phyloP scores from a whole-genome alignment of 2,113 vertebrate species.

The Sceloporus undulatus region DNA sequence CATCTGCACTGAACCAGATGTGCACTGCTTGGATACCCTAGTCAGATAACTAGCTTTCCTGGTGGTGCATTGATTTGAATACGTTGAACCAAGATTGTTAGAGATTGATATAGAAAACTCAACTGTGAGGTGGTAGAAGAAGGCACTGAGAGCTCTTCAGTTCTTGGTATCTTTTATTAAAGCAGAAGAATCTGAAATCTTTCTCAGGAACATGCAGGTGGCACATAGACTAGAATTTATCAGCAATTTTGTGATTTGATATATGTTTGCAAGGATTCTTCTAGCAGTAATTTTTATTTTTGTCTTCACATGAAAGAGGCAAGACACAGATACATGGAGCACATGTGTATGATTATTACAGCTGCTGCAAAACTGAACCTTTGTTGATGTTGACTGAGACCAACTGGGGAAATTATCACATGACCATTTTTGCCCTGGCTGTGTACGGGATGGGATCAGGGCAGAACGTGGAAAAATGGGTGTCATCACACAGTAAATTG shows the following conservation, averaged over 20 bases:
- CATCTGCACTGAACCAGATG: slow-evolving; percentile 6
- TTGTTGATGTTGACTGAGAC: not conserved
- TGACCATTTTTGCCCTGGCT: too few relatives aligned
- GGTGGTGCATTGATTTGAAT: not conserved
- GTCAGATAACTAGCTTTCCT: not conserved
- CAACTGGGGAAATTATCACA: not conserved
- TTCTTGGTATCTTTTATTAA: not conserved
- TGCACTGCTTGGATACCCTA: not conserved
- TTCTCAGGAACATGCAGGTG: accelerated
- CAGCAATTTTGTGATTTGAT: not conserved
- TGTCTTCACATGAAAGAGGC: not conserved
- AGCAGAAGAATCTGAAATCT: not conserved
- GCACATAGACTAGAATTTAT: not conserved
- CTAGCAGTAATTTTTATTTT: not conserved
- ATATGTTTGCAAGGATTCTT: not conserved
- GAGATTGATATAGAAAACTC: not conserved
- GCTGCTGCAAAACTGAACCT: not conserved
- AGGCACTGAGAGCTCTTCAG: not conserved
- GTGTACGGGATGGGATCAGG: too few relatives aligned
- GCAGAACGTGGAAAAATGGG: too few relatives aligned
- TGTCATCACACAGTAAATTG: too few relatives aligned
- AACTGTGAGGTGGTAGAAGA: not conserved
- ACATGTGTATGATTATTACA: not conserved
- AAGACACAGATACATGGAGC: not conserved
- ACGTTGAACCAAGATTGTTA: not conserved